These are phyloP conservation scores for Acridotheres tristis DNA, from an alignment of 2,797 vertebrate genomes.

Conservation along the genomic window DNA sequence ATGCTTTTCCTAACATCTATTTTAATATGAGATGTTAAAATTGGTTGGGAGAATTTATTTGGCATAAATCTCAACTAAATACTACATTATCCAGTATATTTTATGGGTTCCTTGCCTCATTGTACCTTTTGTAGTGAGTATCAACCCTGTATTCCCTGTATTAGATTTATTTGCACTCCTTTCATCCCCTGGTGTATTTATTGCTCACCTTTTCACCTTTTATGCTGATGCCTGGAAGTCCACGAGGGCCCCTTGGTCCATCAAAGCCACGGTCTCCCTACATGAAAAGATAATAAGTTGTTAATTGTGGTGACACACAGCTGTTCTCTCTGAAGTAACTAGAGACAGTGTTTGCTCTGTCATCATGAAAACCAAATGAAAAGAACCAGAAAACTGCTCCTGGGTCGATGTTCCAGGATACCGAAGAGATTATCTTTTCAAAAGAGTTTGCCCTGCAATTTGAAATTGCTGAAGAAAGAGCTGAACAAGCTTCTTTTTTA, in stretches of 20 bases:
- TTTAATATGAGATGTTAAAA: conserved; percentile 53
- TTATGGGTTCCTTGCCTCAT: conserved; percentile 55
- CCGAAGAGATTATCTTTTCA: background rate
- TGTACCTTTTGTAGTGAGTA: conserved; percentile 54
- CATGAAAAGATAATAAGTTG: conserved; percentile 44
- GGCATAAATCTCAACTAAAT: conserved; percentile 46
- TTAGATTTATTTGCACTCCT: conserved; percentile 13
- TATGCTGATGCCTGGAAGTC: conserved; percentile 84
- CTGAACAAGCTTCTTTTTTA: background rate
- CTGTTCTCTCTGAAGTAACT: background rate
- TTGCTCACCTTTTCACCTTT: conserved; percentile 89
- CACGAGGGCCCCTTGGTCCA: conserved; percentile 83
- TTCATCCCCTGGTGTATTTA: conserved; percentile 69
- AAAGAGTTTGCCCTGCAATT: background rate
- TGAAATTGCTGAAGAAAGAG: background rate
- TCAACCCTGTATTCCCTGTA: background rate
- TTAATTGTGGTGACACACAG: conserved; percentile 10
- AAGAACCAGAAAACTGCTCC: conserved; percentile 2
- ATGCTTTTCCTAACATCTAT: conserved; percentile 44
- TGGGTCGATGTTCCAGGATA: background rate
- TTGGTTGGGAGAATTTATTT: conserved; percentile 32
- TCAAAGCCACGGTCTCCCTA: conserved; percentile 87
- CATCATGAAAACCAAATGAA: background rate
- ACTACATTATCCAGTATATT: background rate
- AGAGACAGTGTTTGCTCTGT: background rate